phyloP scores from a whole-genome alignment of 2,113 vertebrate species.

The Tinamus guttatus region DNA sequence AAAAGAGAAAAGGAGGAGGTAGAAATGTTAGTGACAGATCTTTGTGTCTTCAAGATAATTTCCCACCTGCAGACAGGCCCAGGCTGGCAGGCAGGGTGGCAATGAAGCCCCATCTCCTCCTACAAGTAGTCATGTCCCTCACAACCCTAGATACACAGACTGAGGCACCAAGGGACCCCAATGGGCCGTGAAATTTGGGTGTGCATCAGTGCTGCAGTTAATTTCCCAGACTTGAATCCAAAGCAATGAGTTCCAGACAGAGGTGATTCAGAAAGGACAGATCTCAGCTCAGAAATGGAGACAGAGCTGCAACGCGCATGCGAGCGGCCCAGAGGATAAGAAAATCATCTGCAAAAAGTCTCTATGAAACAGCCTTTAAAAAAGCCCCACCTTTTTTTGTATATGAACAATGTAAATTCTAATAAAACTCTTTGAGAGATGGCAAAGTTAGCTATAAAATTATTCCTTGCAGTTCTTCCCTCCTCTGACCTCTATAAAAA shows the following conservation, averaged over 20 bases:
- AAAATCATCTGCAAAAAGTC: background rate
- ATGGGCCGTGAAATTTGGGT: background rate
- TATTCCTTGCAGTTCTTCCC: background rate
- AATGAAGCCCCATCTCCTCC: background rate
- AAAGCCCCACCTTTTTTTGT: accelerated
- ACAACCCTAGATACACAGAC: background rate
- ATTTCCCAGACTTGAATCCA: background rate
- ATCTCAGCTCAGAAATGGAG: background rate
- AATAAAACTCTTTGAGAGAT: background rate
- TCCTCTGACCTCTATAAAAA: background rate
- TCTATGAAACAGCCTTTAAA: accelerated
- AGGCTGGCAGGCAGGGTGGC: background rate
- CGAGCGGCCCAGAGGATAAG: background rate
- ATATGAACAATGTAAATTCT: too few species aligned
- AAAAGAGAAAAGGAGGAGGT: accelerated
- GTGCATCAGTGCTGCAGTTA: background rate
- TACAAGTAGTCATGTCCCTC: background rate
- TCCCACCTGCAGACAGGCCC: background rate
- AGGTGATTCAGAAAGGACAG: background rate
- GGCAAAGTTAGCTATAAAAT: background rate
- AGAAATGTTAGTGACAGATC: background rate
- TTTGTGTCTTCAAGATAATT: background rate
- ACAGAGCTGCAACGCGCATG: background rate
- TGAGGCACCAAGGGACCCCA: background rate
- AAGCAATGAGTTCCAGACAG: background rate